These are phyloP conservation scores for Drosophila buzzatii DNA, from an alignment of 2,888 invertebrate species.

Conservation along the genomic window DNA sequence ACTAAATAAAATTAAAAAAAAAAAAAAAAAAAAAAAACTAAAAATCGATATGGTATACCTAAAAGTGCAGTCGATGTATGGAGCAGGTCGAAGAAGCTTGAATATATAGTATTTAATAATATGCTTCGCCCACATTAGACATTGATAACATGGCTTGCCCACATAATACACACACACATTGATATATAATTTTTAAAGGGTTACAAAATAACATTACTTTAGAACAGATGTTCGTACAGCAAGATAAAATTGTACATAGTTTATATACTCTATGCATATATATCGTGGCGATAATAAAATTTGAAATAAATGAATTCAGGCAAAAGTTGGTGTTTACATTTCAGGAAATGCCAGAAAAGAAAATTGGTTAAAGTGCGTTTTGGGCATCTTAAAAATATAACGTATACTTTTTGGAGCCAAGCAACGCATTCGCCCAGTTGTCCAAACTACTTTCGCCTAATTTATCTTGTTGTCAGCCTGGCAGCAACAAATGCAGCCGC, in stretches of 20 bases:
- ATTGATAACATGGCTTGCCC: no score
- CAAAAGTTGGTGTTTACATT: background rate
- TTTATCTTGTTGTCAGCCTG: slow-evolving; percentile 77
- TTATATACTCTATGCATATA: background rate
- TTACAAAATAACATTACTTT: no score
- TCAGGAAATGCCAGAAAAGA: background rate
- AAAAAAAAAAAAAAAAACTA: no score
- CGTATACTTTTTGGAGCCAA: slow-evolving; percentile 5
- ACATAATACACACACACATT: no score
- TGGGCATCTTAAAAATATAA: slow-evolving; percentile 5
- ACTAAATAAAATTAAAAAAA: no score
- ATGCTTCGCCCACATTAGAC: background rate
- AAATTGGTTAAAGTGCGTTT: background rate
- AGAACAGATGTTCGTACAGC: no score
- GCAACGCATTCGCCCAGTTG: slow-evolving; percentile 34
- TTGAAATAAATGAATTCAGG: background rate
- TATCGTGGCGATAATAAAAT: background rate
- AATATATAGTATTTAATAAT: background rate
- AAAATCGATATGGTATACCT: no score
- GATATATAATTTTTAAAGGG: no score
- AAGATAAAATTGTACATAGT: background rate
- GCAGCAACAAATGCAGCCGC: slow-evolving; percentile 73
- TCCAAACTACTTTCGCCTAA: slow-evolving; percentile 62
- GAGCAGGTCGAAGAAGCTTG: background rate
- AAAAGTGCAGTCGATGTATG: background rate